phyloP scores from a whole-genome alignment of 2,888 invertebrate genomes.

The Onthophagus sagittarius region DNA sequence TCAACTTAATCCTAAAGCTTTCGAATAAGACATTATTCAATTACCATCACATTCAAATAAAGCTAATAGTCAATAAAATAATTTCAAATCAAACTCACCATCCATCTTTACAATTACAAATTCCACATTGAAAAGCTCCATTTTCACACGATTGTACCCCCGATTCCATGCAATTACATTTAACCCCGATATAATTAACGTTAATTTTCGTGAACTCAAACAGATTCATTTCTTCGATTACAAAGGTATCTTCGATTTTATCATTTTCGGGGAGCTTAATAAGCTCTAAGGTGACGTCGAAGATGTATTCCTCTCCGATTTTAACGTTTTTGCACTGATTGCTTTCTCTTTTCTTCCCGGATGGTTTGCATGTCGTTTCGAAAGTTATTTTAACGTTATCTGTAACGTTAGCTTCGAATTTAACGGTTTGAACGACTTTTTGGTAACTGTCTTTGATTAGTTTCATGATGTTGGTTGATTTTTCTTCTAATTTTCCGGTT shows the following conservation, averaged over 20 bases:
- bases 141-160: conserved; percentile 49
- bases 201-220: conserved; percentile 66
- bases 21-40: too few species aligned
- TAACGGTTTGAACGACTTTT: conserved; percentile 64
- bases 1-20: too few species aligned
- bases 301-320: conserved; percentile 61
- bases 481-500: conserved; percentile 72
- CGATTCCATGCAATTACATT: conserved; percentile 62
- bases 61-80: too few species aligned
- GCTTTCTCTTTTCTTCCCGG: conserved; percentile 13
- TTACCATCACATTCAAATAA: too few species aligned
- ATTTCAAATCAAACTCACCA: too few species aligned
- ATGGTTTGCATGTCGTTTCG: conserved; percentile 63
- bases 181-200: conserved; percentile 51
- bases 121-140: conserved; percentile 52
- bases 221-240: conserved; percentile 74
- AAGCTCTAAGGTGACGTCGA: conserved; percentile 60
- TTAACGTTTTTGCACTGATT: conserved; percentile 57
- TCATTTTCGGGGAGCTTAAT: conserved; percentile 51
- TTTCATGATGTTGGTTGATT: conserved; percentile 83
- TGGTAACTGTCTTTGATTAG: conserved; percentile 78
- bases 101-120: conserved; percentile 31
- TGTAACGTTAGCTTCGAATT: conserved; percentile 59
- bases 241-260: conserved; percentile 50
- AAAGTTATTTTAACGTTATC: conserved; percentile 65